Percentiles rank a stretch among this genome's conserved stretches.
These are phyloP conservation scores for Carpatolechia fugitivella DNA, from an alignment of 2,888 invertebrate genomes.

Conservation along the genomic window DNA sequence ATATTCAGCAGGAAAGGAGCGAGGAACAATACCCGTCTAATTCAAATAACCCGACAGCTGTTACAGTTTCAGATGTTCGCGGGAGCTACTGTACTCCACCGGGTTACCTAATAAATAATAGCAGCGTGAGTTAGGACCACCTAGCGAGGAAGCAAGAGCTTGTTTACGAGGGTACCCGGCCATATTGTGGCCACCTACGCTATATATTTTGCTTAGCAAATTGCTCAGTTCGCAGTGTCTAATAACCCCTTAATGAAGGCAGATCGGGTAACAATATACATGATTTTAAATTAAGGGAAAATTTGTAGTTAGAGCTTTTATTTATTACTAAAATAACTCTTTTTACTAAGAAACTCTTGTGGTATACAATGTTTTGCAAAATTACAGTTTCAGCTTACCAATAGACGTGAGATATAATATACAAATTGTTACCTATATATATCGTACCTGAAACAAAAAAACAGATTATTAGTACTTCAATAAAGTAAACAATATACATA, in stretches of 20 bases:
- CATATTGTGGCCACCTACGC: slow-evolving; percentile 72
- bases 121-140: slow-evolving; percentile 73
- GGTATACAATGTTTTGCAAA: no score
- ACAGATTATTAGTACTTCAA: neutral
- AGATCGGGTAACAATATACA: slow-evolving; percentile 27
- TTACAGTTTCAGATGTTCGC: slow-evolving; percentile 40
- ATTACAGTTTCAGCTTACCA: no score
- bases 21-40: slow-evolving; percentile 17
- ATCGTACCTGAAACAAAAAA: slow-evolving; percentile 39
- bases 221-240: slow-evolving; percentile 72
- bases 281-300: slow-evolving; percentile 11
- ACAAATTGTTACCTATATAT: no score
- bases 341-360: neutral
- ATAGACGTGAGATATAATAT: no score
- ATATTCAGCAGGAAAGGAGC: neutral
- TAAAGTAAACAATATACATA: neutral
- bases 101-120: slow-evolving; percentile 74
- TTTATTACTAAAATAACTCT: neutral
- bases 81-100: slow-evolving; percentile 53
- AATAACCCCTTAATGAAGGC: slow-evolving; percentile 76
- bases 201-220: slow-evolving; percentile 76
- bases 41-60: slow-evolving; percentile 45
- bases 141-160: slow-evolving; percentile 68
- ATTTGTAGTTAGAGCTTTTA: slow-evolving; percentile 2
- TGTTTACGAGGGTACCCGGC: slow-evolving; percentile 66